Evolutionary conservation across 2,888 invertebrate species (phyloP).

Genomic region (Sericinus montela): DNA sequence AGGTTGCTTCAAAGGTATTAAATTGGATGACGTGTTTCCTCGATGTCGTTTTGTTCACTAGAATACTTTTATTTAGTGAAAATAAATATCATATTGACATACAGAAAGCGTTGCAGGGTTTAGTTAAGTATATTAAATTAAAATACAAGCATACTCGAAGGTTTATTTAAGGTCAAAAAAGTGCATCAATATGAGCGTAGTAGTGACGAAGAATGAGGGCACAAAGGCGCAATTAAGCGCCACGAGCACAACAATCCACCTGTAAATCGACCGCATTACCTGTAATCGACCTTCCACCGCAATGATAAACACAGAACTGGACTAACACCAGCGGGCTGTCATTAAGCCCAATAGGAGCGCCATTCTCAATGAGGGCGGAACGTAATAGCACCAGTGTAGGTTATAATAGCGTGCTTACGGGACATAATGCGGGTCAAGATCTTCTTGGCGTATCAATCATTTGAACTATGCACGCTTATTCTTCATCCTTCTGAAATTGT

Average conservation of each 20-base stretch:
- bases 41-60: no score
- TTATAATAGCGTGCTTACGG: slow-evolving; percentile 26
- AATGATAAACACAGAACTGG: slow-evolving; percentile 42
- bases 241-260: slow-evolving; percentile 29
- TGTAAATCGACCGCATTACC: slow-evolving; percentile 53
- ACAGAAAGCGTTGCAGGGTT: no score
- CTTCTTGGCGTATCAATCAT: slow-evolving; percentile 18
- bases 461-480: neutral
- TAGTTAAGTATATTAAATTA: no score
- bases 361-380: slow-evolving; percentile 28
- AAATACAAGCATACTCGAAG: no score
- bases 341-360: slow-evolving; percentile 35
- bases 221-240: slow-evolving; percentile 7
- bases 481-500: neutral
- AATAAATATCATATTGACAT: no score
- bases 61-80: no score
- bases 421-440: slow-evolving; percentile 34
- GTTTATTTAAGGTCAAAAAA: neutral
- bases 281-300: slow-evolving; percentile 53
- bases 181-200: neutral
- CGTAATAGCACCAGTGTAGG: slow-evolving; percentile 28
- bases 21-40: no score
- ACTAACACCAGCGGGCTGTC: slow-evolving; percentile 34
- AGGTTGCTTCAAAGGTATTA: no score
- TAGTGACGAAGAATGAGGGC: slow-evolving; percentile 4